These are phyloP conservation scores for Ptyas mucosa DNA, from an alignment of 2,113 vertebrate species.

Conservation along the genomic window DNA sequence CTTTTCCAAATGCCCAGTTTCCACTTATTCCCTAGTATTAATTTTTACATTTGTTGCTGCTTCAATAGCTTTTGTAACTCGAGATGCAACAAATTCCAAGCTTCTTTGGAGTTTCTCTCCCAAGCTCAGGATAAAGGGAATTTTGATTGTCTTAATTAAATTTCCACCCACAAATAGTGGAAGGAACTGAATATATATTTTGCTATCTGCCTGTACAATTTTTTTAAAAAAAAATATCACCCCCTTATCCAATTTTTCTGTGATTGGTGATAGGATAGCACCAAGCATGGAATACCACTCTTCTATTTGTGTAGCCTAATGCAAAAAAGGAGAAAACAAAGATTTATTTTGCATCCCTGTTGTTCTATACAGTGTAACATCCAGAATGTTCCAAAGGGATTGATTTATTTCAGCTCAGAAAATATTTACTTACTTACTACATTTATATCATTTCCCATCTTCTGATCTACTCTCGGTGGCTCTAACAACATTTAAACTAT, in stretches of 20 bases:
- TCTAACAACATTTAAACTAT: background rate
- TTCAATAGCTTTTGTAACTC: background rate
- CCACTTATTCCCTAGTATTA: background rate
- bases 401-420: background rate
- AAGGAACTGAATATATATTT: background rate
- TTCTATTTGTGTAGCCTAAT: background rate
- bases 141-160: background rate
- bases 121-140: background rate
- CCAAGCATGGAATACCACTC: background rate
- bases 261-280: background rate
- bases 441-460: background rate
- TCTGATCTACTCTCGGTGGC: background rate
- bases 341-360: background rate
- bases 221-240: too few relatives aligned
- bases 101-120: background rate
- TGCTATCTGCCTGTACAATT: background rate
- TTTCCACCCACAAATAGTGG: background rate
- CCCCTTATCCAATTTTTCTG: background rate
- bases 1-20: constrained; percentile 15
- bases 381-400: background rate
- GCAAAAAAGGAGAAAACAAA: background rate
- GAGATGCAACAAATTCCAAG: background rate
- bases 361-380: background rate
- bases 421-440: background rate
- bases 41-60: background rate